phyloP scores from a whole-genome alignment of 2,888 invertebrate genomes.

The Gisinianus flammeolus region DNA sequence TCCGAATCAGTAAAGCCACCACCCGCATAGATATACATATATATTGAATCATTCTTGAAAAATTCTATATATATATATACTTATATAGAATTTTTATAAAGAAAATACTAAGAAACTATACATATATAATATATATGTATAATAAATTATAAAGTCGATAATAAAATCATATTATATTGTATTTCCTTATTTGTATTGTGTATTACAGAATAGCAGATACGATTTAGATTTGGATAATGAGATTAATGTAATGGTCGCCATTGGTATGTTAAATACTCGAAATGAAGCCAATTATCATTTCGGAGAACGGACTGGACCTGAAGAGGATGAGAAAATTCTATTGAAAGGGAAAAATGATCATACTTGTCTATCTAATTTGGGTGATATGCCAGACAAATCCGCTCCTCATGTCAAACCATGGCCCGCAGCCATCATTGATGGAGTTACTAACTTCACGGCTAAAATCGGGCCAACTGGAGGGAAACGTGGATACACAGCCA shows the following conservation, averaged over 20 bases:
- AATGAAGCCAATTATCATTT: constrained; percentile 86
- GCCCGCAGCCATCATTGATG: constrained; percentile 71
- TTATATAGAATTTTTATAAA: too few relatives aligned
- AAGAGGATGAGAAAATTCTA: constrained; percentile 31
- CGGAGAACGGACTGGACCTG: constrained; percentile 70
- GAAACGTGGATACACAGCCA: constrained; percentile 76
- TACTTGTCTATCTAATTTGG: constrained; percentile 39
- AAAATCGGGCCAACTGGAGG: constrained; percentile 86
- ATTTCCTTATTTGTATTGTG: not conserved
- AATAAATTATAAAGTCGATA: too few relatives aligned
- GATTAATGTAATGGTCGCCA: constrained; percentile 83
- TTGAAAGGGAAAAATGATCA: constrained; percentile 47
- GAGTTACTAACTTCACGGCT: constrained; percentile 72
- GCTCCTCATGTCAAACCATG: constrained; percentile 68
- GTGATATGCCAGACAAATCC: constrained; percentile 39
- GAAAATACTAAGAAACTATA: too few relatives aligned
- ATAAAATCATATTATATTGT: not conserved
- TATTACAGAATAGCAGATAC: constrained; percentile 31
- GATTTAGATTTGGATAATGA: constrained; percentile 72
- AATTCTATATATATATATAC: not conserved
- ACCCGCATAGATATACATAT: not conserved
- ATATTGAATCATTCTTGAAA: not conserved
- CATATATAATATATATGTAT: too few relatives aligned
- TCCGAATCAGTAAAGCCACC: constrained; percentile 51
- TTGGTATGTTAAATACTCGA: constrained; percentile 79